Conservation (phyloP, 1,140 invertebrate genomes). For the Brachionus manjavacas region DNA sequence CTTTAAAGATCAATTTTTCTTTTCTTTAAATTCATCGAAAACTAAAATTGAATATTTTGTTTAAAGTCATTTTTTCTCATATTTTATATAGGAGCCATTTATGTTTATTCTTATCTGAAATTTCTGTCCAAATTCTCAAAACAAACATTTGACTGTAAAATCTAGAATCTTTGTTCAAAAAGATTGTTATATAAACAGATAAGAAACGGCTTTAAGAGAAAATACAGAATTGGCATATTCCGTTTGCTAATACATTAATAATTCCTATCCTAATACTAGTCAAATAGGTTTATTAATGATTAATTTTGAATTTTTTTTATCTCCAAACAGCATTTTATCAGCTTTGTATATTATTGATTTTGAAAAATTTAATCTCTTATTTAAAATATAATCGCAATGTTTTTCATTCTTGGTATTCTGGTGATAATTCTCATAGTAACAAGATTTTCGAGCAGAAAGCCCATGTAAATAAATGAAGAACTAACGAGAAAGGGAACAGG, state of each 20-base stretch:
- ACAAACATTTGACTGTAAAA: background rate
- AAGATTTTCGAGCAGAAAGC: background rate
- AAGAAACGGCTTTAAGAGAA: background rate
- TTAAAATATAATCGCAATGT: background rate
- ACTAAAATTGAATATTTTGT: too few relatives aligned
- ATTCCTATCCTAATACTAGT: background rate
- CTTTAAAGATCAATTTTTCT: too few relatives aligned
- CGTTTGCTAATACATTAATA: background rate
- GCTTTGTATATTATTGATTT: slow-evolving; percentile 24
- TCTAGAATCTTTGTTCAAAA: background rate
- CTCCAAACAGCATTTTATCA: background rate
- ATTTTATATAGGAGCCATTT: background rate
- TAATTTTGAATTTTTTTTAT: background rate
- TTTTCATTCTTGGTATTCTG: background rate
- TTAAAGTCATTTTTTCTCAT: too few relatives aligned
- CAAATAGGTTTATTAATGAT: slow-evolving; percentile 19
- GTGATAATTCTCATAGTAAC: background rate
- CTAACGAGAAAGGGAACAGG: background rate
- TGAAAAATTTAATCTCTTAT: slow-evolving; percentile 1
- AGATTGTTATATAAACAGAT: background rate
- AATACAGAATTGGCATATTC: background rate
- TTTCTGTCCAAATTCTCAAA: background rate
- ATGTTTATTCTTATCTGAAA: background rate
- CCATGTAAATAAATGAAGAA: background rate
- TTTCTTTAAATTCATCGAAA: too few relatives aligned